Base-by-base conservation (phyloP, 1,140 invertebrate species). In the Drosophila kurseongensis region DNA sequence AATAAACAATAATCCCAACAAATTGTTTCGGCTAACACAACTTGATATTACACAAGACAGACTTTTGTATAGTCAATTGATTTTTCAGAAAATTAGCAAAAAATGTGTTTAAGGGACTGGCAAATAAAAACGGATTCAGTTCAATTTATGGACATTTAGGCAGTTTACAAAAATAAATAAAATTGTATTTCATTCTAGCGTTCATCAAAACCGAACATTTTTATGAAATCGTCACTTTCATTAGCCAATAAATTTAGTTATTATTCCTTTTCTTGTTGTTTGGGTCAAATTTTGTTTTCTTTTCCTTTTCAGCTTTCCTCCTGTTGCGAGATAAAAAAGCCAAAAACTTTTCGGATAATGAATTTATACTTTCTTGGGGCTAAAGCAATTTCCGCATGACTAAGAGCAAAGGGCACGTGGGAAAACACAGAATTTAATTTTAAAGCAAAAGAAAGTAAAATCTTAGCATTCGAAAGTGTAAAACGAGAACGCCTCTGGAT, bases 361-460 rank as follows among this genome's bases (percentile, higher is more conserved):
- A 75, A 78, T 75, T 78, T 85, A 71, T 48, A 71, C 63, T 63
- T 78, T 45, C 60, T 63, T 81, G 60, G 57, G 47, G 63, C 50
- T 75, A 69, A 85, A 85, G 78, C 78, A 86, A 82, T 82, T 85
- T 86, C 75, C 78, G 82, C 59, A 42, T 56, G 40, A 27, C 45
- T 41, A 48, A 72, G 41, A 66, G 63, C 42, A 62, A 73, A 55
- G 60, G 47, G 35, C 61, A 60, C 55, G 59, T 57, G 78, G 48
- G 40, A 40, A 44, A 52, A n/a, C 13, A 47, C n/a, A 40, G 57
- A 63, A 65, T 52, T 59, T 45, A 57, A 9, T 32, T 41, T 13
- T 16, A 32, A 40, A 29, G 54, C 23, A 6, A 38, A 41, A 50
- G 63, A 52, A 66, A 63, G 42, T 72, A 58, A 58, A 40, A 38